Evolutionary conservation across 2,113 vertebrate genomes (phyloP), one percentile per base, ranked within the genome.

Genomic region (Scomber japonicus): DNA sequence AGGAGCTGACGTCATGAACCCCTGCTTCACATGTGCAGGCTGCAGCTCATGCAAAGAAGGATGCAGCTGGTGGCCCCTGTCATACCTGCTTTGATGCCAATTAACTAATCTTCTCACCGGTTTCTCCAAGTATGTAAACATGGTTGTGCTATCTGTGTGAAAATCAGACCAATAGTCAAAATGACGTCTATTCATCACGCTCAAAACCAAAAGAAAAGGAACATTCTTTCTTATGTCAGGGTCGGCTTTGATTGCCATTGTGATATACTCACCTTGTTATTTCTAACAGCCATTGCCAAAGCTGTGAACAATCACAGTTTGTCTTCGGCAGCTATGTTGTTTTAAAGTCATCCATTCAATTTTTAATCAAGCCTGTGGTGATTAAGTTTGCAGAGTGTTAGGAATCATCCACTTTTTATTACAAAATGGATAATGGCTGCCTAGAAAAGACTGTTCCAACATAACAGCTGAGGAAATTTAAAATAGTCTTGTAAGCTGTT

Each of bases 101-200:
- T 90, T 92, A 92, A 86, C 80, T 86, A 89, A 87, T 85, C 86
- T 82, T 64, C 83, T 78, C 24, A 73, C 63, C 10, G 44, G 57
- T 75, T 81, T 75, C 70, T 74, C 44, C 57, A 91, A 74, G 89
- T 92, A 94, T 93, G 91, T 79, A 93, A 94, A 94, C 93, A 94
- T 17, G 69, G 71, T 68, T 4, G 4, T 17, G 0, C 67, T 93
- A 95, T 95, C 92, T 64, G 90, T 92, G 91, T 79, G 88, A 93
- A 93, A 87, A 93, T 95, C 92, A 80, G 76, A 57, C 40, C 82
- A 91, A 91, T 87, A 86, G 86, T 89, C 77, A 78, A 87, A 90
- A 91, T 91, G 87, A 87, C 84, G 44, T 85, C 90, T 84, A 75
- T 91, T 93, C 78, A 83, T 82, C 44, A 21, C 11, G 5, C 55